phyloP scores from a whole-genome alignment of 2,113 vertebrate genomes.

The Mesitornis unicolor region DNA sequence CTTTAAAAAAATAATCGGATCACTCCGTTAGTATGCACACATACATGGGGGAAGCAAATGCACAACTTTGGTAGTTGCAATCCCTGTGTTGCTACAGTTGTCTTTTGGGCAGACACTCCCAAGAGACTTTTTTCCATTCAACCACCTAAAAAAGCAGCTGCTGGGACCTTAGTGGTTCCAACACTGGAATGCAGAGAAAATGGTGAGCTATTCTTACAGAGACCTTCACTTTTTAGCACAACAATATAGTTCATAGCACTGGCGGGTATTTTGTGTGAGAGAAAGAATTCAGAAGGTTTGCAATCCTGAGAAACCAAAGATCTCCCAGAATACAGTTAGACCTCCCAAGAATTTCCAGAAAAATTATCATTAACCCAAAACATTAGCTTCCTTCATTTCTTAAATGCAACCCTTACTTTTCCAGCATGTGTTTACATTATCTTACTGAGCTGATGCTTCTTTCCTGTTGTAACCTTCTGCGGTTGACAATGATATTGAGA shows the following conservation, averaged over 20 bases:
- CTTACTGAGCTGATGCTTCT: background rate
- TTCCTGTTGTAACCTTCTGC: background rate
- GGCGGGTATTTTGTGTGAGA: background rate
- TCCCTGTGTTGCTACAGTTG: background rate
- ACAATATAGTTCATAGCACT: background rate
- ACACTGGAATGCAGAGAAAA: background rate
- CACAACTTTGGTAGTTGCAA: background rate
- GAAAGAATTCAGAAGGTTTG: background rate
- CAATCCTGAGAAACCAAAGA: background rate
- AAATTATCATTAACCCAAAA: background rate
- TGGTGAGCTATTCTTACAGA: background rate
- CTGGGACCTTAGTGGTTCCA: background rate
- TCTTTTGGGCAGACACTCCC: background rate
- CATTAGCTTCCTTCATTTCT: background rate
- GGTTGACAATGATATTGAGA: background rate
- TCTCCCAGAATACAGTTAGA: background rate
- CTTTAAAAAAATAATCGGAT: background rate
- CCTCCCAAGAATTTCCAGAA: background rate
- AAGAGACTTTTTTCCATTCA: background rate
- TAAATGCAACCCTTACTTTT: background rate
- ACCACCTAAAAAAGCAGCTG: background rate
- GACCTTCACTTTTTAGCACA: background rate
- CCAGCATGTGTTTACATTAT: background rate
- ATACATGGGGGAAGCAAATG: background rate
- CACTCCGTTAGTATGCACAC: background rate